Conservation (phyloP, 1,140 invertebrate genomes). For the Drosophila kohkoa region DNA sequence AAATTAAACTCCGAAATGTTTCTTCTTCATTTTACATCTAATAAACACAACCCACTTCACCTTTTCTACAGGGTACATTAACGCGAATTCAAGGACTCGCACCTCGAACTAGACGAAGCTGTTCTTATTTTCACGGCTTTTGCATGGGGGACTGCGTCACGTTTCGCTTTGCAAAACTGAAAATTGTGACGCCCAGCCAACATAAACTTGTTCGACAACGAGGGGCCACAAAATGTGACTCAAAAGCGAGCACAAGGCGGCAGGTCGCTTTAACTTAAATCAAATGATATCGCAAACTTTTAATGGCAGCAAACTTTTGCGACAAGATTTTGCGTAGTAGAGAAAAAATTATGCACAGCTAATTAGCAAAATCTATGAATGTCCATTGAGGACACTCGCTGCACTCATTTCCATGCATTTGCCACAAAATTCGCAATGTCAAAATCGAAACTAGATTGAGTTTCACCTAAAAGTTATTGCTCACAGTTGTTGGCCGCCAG, state of each 20-base stretch:
- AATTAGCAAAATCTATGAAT: constrained; percentile 13
- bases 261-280: constrained; percentile 33
- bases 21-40: not conserved
- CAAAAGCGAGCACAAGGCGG: constrained; percentile 5
- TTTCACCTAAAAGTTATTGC: constrained; percentile 14
- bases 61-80: constrained; percentile 27
- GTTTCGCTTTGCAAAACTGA: constrained; percentile 24
- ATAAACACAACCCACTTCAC: not conserved
- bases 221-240: too few species aligned
- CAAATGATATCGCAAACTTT: constrained; percentile 39
- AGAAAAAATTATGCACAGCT: constrained; percentile 8
- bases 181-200: constrained; percentile 13
- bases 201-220: constrained; percentile 10
- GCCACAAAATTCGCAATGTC: not conserved
- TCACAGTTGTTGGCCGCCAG: constrained; percentile 21
- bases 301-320: constrained; percentile 31
- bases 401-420: not conserved
- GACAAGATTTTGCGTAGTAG: not conserved
- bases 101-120: constrained; percentile 19
- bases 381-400: not conserved
- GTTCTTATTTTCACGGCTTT: constrained; percentile 11
- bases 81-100: not conserved
- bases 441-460: constrained; percentile 6
- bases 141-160: constrained; percentile 5
- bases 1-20: too few species aligned